These are phyloP conservation scores for Epizoanthus scotinus DNA, from an alignment of 92 coral and sea anemone genomes.

Conservation along the genomic window DNA sequence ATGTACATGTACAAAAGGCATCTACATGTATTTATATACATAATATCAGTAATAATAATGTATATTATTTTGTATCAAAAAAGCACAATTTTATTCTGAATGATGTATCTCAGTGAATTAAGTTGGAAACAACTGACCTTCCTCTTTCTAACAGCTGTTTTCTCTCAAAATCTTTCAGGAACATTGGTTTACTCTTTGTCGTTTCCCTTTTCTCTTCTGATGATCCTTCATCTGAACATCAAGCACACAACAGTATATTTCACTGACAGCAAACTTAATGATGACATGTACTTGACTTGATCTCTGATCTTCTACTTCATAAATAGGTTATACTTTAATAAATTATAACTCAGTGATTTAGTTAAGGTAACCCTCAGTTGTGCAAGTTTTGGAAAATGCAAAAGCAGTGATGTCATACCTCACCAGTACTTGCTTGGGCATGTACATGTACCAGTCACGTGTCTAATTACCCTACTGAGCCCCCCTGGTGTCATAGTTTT, in stretches of 20 bases:
- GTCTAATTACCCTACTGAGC: too few species aligned
- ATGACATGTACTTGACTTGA: background rate
- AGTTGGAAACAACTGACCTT: constrained; percentile 55
- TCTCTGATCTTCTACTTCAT: background rate
- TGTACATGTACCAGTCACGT: too few species aligned
- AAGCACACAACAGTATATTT: background rate
- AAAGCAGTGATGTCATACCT: too few species aligned
- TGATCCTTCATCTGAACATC: constrained; percentile 36
- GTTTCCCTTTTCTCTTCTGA: constrained; percentile 55
- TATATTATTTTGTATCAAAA: too few species aligned
- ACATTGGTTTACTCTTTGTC: constrained; percentile 78
- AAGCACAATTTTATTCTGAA: background rate
- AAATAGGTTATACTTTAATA: too few species aligned
- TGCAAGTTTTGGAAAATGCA: too few species aligned
- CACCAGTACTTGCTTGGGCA: too few species aligned
- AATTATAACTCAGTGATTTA: too few species aligned
- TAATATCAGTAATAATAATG: background rate
- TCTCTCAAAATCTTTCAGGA: constrained; percentile 89
- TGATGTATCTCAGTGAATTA: background rate
- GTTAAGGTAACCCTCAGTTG: too few species aligned
- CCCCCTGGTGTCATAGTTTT: too few species aligned
- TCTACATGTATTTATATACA: too few species aligned
- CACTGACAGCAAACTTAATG: background rate
- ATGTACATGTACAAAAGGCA: too few species aligned
- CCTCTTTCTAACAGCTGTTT: constrained; percentile 85